Conservation (phyloP, 2,888 invertebrate species). For the Candidula unifasciata region DNA sequence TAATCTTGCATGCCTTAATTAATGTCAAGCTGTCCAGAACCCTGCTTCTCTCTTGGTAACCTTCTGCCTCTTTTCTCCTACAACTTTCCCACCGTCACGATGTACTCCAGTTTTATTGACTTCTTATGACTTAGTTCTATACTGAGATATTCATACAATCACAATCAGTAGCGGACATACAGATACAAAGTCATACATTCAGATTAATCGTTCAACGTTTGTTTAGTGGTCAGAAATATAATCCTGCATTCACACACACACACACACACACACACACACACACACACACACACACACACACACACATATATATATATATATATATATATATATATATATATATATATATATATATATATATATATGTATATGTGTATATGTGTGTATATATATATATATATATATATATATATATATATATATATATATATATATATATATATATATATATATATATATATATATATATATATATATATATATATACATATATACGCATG, state of each 20-base stretch:
- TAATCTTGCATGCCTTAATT: too few relatives aligned
- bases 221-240: neutral
- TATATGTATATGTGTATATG: too few relatives aligned
- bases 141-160: too few relatives aligned
- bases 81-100: too few relatives aligned
- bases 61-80: too few relatives aligned
- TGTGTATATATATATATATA: too few relatives aligned
- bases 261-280: neutral
- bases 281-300: neutral
- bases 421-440: neutral
- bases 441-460: neutral
- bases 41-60: too few relatives aligned
- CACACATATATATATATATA: neutral
- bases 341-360: too few relatives aligned
- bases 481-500: slow-evolving; percentile 6
- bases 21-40: too few relatives aligned
- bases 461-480: neutral
- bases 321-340: neutral
- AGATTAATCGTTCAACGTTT: neutral
- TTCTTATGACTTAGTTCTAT: too few relatives aligned
- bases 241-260: neutral
- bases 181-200: neutral
- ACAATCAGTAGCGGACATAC: neutral
- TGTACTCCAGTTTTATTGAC: too few relatives aligned
- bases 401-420: too few relatives aligned